Percentiles rank a stretch among this genome's conserved stretches.
Conservation (phyloP, 1,140 invertebrate genomes). For the Diorhabda sublineata region DNA sequence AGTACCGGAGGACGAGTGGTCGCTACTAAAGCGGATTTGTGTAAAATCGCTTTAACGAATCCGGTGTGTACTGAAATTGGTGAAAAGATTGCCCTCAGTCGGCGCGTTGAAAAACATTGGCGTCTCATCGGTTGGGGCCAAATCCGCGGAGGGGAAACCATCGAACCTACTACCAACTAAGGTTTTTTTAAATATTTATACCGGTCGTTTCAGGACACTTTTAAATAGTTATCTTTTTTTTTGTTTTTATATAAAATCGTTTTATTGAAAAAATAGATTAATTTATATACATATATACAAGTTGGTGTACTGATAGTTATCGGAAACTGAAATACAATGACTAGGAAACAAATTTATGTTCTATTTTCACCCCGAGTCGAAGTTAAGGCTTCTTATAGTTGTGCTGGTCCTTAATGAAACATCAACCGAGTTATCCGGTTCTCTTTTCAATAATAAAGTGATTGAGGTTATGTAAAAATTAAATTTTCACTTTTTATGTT, state of each 20-base stretch:
- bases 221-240: not conserved
- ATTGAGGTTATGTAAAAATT: too few species aligned
- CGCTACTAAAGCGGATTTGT: constrained; percentile 95
- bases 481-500: too few species aligned
- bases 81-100: constrained; percentile 97
- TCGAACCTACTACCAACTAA: constrained; percentile 60
- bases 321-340: not conserved
- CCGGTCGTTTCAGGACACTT: not conserved
- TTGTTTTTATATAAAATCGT: not conserved
- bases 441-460: too few species aligned
- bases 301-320: not conserved
- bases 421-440: too few species aligned
- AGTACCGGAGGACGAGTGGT: constrained; percentile 96
- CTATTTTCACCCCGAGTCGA: too few species aligned
- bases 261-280: not conserved
- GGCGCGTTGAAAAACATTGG: constrained; percentile 99
- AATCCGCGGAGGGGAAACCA: constrained; percentile 87
- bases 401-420: too few species aligned
- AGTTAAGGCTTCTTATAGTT: too few species aligned
- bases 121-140: constrained; percentile 97
- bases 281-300: not conserved
- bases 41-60: constrained; percentile 94
- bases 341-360: not conserved
- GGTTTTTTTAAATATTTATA: constrained; percentile 8
- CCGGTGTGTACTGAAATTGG: constrained; percentile 98